Conservation (phyloP, 2,888 invertebrate species). For the Antheraea yamamai region DNA sequence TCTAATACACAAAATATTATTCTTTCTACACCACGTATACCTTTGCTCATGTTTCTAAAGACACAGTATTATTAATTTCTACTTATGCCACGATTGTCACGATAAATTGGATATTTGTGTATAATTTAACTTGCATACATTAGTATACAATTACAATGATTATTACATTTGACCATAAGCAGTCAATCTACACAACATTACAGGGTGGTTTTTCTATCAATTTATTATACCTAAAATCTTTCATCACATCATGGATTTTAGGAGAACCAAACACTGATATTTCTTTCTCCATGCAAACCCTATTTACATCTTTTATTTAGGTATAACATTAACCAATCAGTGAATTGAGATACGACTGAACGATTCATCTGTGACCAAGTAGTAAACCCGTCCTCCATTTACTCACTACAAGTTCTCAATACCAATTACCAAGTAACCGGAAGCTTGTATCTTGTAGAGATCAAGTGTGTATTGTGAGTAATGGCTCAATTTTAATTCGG, state of each 20-base stretch:
- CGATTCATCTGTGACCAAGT: background rate
- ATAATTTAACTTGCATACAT: background rate
- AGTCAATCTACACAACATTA: background rate
- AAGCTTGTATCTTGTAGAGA: slow-evolving; percentile 14
- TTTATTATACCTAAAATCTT: background rate
- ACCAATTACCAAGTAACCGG: slow-evolving; percentile 7
- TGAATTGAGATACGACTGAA: background rate
- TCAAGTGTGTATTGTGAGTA: background rate
- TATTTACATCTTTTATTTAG: background rate
- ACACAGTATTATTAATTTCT: background rate
- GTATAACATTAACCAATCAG: background rate
- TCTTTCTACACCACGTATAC: background rate
- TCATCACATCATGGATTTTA: background rate
- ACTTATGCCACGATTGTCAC: too few relatives aligned
- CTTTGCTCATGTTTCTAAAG: background rate
- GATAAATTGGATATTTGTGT: too few relatives aligned
- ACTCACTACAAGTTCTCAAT: background rate
- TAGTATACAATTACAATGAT: background rate
- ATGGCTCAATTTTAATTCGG: background rate
- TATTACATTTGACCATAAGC: background rate
- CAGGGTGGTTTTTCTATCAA: background rate
- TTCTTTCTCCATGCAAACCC: background rate
- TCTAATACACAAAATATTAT: background rate
- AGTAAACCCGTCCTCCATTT: background rate
- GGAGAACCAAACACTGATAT: background rate